Conservation (phyloP, 1,140 invertebrate genomes). For the Asbolus verrucosus region DNA sequence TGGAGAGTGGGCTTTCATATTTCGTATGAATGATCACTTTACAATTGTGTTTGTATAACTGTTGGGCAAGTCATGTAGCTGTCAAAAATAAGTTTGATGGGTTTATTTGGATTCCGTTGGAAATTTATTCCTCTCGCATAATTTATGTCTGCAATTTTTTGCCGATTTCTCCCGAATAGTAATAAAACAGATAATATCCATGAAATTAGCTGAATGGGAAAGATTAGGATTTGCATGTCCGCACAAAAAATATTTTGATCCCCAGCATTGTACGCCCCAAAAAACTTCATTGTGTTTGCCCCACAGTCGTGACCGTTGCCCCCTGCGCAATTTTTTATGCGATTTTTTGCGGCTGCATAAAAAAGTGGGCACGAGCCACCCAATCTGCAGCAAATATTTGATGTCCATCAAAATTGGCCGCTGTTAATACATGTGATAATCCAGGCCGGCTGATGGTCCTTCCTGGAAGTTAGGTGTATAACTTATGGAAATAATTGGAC, state of each 20-base stretch:
- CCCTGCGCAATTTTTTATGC: slow-evolving; percentile 5
- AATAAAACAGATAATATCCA: slow-evolving; percentile 43
- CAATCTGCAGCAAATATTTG: slow-evolving; percentile 22
- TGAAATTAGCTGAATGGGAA: slow-evolving; percentile 40
- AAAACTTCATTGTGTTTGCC: slow-evolving; percentile 31
- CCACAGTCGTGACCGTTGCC: slow-evolving; percentile 42
- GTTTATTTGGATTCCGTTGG: slow-evolving; percentile 1
- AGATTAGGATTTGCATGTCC: slow-evolving; percentile 42
- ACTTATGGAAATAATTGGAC: slow-evolving; percentile 3
- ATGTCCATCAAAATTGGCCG: slow-evolving; percentile 21
- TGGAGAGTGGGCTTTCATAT: slow-evolving; percentile 20
- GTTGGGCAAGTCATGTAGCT: slow-evolving; percentile 31
- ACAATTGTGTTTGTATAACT: slow-evolving; percentile 32
- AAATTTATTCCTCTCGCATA: too few relatives aligned
- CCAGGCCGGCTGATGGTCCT: slow-evolving; percentile 17
- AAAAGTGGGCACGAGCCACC: slow-evolving; percentile 5
- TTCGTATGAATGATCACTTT: slow-evolving; percentile 43
- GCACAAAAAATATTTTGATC: slow-evolving; percentile 39
- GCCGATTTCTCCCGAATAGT: background rate
- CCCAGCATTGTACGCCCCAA: slow-evolving; percentile 21
- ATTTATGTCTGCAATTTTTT: background rate
- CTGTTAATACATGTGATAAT: slow-evolving; percentile 23
- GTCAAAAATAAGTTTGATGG: slow-evolving; percentile 35
- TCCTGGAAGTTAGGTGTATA: background rate
- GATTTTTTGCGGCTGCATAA: background rate